Percentiles rank a stretch among this genome's conserved stretches.
These are phyloP conservation scores for Nibea albiflora DNA, from an alignment of 2,113 vertebrate genomes.

Conservation along the genomic window DNA sequence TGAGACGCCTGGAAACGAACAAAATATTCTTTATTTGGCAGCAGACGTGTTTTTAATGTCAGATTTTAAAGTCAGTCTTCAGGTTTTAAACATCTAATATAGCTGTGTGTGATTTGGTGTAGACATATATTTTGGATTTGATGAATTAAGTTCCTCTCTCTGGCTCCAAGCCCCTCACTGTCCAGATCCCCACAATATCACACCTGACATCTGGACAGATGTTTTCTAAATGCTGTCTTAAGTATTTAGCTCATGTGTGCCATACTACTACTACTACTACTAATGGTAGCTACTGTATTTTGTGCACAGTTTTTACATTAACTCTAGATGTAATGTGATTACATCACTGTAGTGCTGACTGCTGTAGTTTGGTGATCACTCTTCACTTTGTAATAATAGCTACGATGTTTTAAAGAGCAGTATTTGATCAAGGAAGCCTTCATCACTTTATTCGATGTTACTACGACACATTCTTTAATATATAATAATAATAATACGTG, in stretches of 20 bases:
- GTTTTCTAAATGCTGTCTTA: conserved; percentile 66
- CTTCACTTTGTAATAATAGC: conserved; percentile 54
- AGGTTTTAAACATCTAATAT: background rate
- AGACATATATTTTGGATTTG: background rate
- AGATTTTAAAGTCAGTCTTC: conserved; percentile 2
- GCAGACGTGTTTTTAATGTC: conserved; percentile 25
- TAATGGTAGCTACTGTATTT: conserved; percentile 65
- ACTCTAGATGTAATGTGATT: conserved; percentile 41
- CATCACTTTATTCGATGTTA: conserved; percentile 58
- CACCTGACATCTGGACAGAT: conserved; percentile 42
- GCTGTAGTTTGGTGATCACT: conserved; percentile 68
- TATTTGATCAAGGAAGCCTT: conserved; percentile 37
- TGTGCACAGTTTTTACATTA: conserved; percentile 65
- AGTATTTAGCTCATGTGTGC: conserved; percentile 70
- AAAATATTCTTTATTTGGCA: background rate
- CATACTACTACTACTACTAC: conserved; percentile 60
- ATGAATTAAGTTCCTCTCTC: conserved; percentile 16
- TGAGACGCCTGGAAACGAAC: background rate
- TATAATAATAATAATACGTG: conserved; percentile 14
- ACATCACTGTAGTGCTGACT: conserved; percentile 58
- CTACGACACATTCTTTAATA: conserved; percentile 28
- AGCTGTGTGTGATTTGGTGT: background rate
- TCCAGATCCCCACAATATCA: conserved; percentile 13
- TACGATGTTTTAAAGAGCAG: conserved; percentile 36
- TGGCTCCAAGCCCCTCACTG: conserved; percentile 61